These are phyloP conservation scores for Podarcis cretensis DNA, from an alignment of 2,113 vertebrate genomes.

Conservation along the genomic window DNA sequence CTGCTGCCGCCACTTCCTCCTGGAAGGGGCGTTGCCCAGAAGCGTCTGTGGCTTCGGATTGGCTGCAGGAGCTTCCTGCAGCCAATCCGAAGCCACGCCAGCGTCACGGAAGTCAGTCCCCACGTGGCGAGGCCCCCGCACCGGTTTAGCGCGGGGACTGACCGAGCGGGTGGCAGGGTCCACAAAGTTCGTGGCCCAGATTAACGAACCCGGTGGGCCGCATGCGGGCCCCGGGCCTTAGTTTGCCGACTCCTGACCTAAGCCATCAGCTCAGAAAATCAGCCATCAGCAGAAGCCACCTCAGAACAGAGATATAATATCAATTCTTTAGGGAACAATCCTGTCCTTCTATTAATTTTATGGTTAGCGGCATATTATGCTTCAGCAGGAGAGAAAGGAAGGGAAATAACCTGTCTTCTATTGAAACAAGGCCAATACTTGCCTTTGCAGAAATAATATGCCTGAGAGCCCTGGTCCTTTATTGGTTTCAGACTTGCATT, in stretches of 20 bases:
- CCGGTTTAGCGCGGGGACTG: no score
- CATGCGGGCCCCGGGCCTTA: no score
- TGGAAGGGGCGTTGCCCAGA: no score
- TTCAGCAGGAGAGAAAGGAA: background rate
- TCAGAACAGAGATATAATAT: constrained; percentile 9
- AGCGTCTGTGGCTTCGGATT: no score
- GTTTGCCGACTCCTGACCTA: background rate
- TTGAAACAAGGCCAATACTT: background rate
- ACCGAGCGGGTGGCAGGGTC: no score
- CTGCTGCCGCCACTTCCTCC: no score
- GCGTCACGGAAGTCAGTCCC: no score
- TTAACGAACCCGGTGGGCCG: no score
- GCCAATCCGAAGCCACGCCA: no score
- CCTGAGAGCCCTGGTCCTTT: background rate
- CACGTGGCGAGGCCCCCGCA: no score
- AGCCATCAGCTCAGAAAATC: constrained; percentile 3
- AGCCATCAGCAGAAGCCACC: background rate
- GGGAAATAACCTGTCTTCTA: background rate
- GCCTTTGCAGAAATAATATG: constrained; percentile 18
- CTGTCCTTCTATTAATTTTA: background rate
- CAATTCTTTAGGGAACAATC: constrained; percentile 3
- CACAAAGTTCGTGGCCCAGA: rapidly evolving
- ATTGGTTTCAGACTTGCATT: constrained; percentile 8
- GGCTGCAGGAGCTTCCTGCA: no score
- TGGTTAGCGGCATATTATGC: background rate